Evolutionary conservation across 1,140 invertebrate genomes (phyloP).

Genomic region (Eumeta japonica): DNA sequence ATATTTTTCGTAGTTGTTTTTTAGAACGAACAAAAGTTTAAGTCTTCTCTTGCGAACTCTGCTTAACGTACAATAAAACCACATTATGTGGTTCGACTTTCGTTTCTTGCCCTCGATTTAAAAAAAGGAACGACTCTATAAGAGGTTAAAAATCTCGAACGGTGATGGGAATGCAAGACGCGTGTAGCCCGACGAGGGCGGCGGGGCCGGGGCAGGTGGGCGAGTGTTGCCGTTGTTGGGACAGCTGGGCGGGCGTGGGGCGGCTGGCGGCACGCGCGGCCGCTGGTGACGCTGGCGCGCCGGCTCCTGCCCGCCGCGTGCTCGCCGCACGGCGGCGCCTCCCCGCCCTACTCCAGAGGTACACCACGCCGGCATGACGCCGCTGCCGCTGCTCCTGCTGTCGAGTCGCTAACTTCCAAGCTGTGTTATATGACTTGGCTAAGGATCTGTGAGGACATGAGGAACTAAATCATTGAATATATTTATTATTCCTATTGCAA

Average conservation of each 20-base stretch:
- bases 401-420: not conserved
- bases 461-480: no score
- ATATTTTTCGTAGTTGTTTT: no score
- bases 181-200: no score
- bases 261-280: constrained; percentile 54
- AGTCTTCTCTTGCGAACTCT: no score
- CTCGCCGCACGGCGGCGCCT: constrained; percentile 68
- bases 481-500: no score
- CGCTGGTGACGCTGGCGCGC: constrained; percentile 57
- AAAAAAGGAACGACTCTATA: no score
- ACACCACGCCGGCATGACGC: constrained; percentile 39
- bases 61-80: no score
- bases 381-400: not conserved
- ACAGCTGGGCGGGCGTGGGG: constrained; percentile 47
- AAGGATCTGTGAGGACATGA: no score
- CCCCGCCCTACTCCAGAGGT: constrained; percentile 70
- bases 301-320: constrained; percentile 70
- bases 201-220: not conserved
- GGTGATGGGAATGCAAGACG: no score
- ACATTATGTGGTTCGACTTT: not conserved
- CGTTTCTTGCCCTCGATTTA: not conserved
- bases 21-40: no score
- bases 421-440: no score
- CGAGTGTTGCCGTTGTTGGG: constrained; percentile 24
- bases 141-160: no score